Evolutionary conservation across 2,113 vertebrate genomes (phyloP), one percentile per base, ranked within the genome.

Genomic region (Uropsilus gracilis): DNA sequence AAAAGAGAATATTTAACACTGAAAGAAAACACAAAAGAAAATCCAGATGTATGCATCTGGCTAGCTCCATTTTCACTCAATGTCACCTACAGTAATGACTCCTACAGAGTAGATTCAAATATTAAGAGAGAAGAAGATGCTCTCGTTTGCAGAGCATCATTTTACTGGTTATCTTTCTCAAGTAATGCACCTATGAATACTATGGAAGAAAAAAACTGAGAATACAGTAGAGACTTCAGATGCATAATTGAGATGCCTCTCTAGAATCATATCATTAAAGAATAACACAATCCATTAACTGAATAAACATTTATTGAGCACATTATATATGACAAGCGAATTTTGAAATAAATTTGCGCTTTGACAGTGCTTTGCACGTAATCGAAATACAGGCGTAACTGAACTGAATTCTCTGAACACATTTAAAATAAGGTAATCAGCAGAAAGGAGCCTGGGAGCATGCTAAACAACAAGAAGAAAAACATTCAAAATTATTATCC

Each of bases 291-390:
- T 68, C 84, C 72, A 93, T 89, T 85, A 82, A 80, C 0, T 91
- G 91, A 95, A 64, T 48, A 94, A 94, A 92, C 93, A 95, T 90
- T 95, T 96, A 89, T n/a, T 22, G 42, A 94, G 82, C 24, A 86
- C 78, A 69, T 83, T 92, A 86, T 57, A 75, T 57, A 71, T 89
- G 78, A 89, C 86, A 94, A 93, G 28, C 53, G 95, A 32, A 90
- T 93, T 80, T 80, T 84, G 69, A 97, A 93, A 93, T 93, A 90
- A 95, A 97, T 95, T 89, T 90, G 75, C 32, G 89, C 63, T 94
- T 81, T 90, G 86, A 61, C 63, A 93, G 69, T 30, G 68, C 73
- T 96, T 91, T 86, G 34, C 78, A 89, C 78, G 44, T 88, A 84
- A 92, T 5, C 92, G 89, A 94, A 92, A 92, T 61, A 44, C 64